Percentiles rank a stretch among this genome's conserved stretches.
Evolutionary conservation across 35 echinoderm and acorn worm species (phyloP).

Genomic region (Strongylocentrotus purpuratus): DNA sequence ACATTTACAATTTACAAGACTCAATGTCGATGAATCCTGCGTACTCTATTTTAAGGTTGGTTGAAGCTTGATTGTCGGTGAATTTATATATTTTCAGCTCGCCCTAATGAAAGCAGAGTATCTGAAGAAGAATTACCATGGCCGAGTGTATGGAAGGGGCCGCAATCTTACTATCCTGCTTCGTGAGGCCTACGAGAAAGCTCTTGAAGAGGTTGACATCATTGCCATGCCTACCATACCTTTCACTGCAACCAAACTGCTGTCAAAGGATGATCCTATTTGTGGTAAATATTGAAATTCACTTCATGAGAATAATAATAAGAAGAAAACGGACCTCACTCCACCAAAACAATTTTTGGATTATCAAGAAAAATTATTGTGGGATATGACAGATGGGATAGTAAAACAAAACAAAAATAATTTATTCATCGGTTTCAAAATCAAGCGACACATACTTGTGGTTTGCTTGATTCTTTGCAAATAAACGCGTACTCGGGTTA

Average conservation of each 20-base stretch:
- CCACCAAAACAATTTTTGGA: no score
- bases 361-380: no score
- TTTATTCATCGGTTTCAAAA: no score
- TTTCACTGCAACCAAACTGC: conserved; percentile 53
- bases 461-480: no score
- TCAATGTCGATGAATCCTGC: background rate
- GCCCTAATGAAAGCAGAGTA: conserved; percentile 59
- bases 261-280: background rate
- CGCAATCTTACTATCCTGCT: conserved; percentile 67
- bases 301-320: no score
- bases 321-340: background rate
- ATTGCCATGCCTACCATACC: conserved; percentile 84
- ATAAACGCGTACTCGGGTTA: no score
- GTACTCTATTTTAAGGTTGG: background rate
- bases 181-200: conserved; percentile 51
- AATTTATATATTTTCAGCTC: conserved; percentile 27
- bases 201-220: conserved; percentile 59
- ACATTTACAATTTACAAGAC: background rate
- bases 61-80: background rate
- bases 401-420: no score
- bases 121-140: conserved; percentile 64
- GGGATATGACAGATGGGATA: no score
- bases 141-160: conserved; percentile 68
- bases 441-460: no score
- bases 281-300: background rate